Percentiles rank a stretch among this genome's conserved stretches.
Evolutionary conservation across 2,888 invertebrate genomes (phyloP).

Genomic region (Latrodectus elegans): DNA sequence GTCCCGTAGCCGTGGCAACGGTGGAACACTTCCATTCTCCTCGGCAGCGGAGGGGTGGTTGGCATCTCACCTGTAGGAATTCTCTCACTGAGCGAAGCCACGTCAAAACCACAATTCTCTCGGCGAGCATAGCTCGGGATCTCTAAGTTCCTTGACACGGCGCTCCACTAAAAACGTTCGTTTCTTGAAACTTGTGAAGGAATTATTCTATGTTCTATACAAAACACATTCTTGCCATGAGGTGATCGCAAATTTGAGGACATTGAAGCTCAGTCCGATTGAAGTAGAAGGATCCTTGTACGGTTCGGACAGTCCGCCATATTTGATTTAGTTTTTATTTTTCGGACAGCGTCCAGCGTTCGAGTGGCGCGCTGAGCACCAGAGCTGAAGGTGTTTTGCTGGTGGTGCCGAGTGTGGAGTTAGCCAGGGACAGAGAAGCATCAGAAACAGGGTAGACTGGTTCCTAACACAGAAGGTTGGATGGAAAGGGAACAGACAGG

Average conservation of each 20-base stretch:
- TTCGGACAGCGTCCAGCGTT: conserved; percentile 32
- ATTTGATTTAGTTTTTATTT: conserved; percentile 18
- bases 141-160: conserved; percentile 52
- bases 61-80: conserved; percentile 42
- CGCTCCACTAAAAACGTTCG: not conserved
- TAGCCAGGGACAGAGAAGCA: conserved; percentile 20
- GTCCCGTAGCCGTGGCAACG: conserved; percentile 66
- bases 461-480: conserved; percentile 40
- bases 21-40: conserved; percentile 43
- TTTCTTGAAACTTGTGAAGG: too few relatives aligned
- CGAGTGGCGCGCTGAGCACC: not conserved
- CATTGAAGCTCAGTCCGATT: not conserved
- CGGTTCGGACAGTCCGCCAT: conserved; percentile 21
- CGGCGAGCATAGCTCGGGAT: not conserved
- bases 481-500: conserved; percentile 67
- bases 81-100: conserved; percentile 17
- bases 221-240: conserved; percentile 12
- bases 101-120: conserved; percentile 26
- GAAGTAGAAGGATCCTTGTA: not conserved
- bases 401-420: not conserved
- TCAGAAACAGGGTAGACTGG: conserved; percentile 65
- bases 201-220: too few relatives aligned
- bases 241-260: conserved; percentile 30
- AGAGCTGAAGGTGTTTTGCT: conserved; percentile 7
- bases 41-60: conserved; percentile 31